Evolutionary conservation across 2,888 invertebrate species (phyloP).

Genomic region (Liodrosophila aerea): DNA sequence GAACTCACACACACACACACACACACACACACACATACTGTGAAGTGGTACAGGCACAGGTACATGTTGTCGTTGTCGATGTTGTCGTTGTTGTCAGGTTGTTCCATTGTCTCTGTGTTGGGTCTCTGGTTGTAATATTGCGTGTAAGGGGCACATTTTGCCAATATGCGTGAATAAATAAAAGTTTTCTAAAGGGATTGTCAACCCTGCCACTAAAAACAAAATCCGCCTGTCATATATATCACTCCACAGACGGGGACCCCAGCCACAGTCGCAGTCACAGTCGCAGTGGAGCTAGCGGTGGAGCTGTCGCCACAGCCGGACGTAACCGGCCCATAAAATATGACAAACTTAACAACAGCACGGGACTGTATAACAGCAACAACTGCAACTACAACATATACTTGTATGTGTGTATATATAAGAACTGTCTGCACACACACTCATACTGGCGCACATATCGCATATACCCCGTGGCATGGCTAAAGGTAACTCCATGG

Average conservation of each 20-base stretch:
- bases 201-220: constrained; percentile 75
- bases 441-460: no score
- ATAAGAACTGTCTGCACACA: constrained; percentile 53
- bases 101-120: constrained; percentile 23
- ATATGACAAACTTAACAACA: constrained; percentile 72
- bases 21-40: constrained; percentile 3
- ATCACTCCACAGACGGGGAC: constrained; percentile 60
- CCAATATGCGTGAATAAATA: constrained; percentile 73
- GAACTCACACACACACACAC: constrained; percentile 13
- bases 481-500: constrained; percentile 37
- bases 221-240: constrained; percentile 73
- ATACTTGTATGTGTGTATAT: background rate
- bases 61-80: constrained; percentile 31
- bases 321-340: constrained; percentile 69
- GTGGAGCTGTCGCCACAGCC: constrained; percentile 32
- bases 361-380: constrained; percentile 57
- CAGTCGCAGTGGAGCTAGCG: background rate
- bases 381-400: constrained; percentile 17
- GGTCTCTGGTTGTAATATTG: constrained; percentile 34
- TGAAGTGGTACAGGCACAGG: constrained; percentile 16
- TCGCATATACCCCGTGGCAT: no score
- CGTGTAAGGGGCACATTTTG: constrained; percentile 72
- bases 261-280: constrained; percentile 2
- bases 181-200: constrained; percentile 70
- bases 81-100: constrained; percentile 19